Base-by-base conservation (phyloP, 2,113 vertebrate species). In the Brachyistius frenatus region DNA sequence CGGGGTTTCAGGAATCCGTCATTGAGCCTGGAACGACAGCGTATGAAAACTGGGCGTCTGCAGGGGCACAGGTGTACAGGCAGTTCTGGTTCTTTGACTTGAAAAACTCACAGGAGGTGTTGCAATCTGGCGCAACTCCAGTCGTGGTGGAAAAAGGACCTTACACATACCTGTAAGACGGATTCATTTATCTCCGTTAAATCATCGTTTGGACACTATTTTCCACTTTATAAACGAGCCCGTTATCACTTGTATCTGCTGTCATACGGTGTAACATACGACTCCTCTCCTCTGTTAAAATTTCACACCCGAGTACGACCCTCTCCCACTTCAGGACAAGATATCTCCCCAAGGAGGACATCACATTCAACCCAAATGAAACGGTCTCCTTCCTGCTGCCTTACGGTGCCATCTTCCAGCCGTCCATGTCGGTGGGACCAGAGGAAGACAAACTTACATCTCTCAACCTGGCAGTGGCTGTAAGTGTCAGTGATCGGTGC, bases 1-100 rank as follows among this genome's bases (percentile, higher is more conserved):
- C 69, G 72, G 49, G 62, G 82, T 86, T 62, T 62, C 77, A 99
- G 98, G 95, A 99, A 92, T 89, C 88, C 10, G 95, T 98, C 77
- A 94, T 99, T 69, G 90, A 93, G 85, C 91, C 94, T 47, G 97
- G 97, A 83, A 98, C 96, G 14, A 86, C 94, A 81, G 97, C 98
- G 37, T 97, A 88, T 88, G 74, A 96, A 31, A 99, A 96, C 71
- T 99, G 96, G 96, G 15, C 93, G 66, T 88, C 96, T 31, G 81
- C 95, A 7, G 96, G 95, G 68, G 94, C 76, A 8, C 0, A 66
- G 0, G 91, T 99, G 64, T 98, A 96, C 89, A 95, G 97, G 49
- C 94, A 99, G 86, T 97, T 99, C 92, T 99, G 97, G 97, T 61
- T 99, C 33, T 98, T 96, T 76, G 63, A 99, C 0, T 95, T 99